Evolutionary conservation across 2,113 vertebrate species (phyloP).

Genomic region (Nasalis larvatus): DNA sequence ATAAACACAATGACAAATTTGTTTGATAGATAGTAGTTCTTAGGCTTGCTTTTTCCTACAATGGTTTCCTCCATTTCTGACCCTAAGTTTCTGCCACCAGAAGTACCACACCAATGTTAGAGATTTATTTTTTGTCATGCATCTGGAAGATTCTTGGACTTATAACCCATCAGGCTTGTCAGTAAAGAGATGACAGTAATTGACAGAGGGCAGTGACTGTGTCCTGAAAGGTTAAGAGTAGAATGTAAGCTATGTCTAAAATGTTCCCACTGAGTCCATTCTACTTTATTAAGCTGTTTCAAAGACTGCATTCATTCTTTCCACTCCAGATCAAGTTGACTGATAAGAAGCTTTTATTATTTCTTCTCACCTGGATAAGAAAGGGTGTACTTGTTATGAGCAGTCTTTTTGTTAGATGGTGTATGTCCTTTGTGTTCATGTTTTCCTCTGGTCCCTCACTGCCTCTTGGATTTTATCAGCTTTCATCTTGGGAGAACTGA

Average conservation of each 20-base stretch:
- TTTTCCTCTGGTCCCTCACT: conserved; percentile 44
- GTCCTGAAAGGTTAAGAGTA: conserved; percentile 75
- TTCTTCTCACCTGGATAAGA: conserved; percentile 80
- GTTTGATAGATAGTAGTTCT: not conserved
- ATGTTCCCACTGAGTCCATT: conserved; percentile 71
- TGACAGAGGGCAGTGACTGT: conserved; percentile 78
- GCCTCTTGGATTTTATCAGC: conserved; percentile 51
- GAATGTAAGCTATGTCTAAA: conserved; percentile 81
- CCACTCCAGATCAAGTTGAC: conserved; percentile 72
- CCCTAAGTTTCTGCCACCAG: not conserved
- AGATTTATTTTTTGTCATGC: conserved; percentile 36
- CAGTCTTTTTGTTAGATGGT: conserved; percentile 73
- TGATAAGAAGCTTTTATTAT: conserved; percentile 78
- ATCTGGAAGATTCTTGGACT: conserved; percentile 72
- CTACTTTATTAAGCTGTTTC: conserved; percentile 75
- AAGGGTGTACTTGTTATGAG: conserved; percentile 61
- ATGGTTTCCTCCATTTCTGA: not conserved
- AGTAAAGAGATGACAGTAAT: conserved; percentile 76
- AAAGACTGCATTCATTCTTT: conserved; percentile 80
- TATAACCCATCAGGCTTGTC: conserved; percentile 69
- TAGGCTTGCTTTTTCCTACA: not conserved
- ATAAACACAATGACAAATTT: not conserved
- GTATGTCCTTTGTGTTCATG: conserved; percentile 50
- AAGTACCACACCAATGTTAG: not conserved
- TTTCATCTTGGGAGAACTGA: conserved; percentile 63